Evolutionary conservation across 2,888 invertebrate genomes (phyloP).

Genomic region (Lithosia quadra): DNA sequence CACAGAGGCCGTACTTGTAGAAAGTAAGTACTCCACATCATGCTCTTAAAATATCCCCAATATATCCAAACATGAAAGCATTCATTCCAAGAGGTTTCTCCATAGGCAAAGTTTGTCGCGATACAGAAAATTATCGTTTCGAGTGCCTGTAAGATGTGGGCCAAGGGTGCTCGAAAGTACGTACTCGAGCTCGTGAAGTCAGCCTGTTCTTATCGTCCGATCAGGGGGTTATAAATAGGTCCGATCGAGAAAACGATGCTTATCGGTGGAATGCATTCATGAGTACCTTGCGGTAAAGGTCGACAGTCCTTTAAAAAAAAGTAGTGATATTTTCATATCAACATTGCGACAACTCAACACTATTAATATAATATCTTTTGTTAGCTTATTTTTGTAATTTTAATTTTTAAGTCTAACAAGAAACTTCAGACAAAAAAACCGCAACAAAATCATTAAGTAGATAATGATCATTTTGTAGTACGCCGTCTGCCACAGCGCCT

Average conservation of each 20-base stretch:
- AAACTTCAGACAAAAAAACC: too few relatives aligned
- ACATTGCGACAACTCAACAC: too few relatives aligned
- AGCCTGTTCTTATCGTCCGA: constrained; percentile 52
- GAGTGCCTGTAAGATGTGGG: constrained; percentile 57
- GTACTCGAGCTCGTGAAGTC: constrained; percentile 46
- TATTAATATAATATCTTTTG: too few relatives aligned
- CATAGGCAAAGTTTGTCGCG: constrained; percentile 50
- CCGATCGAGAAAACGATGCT: constrained; percentile 44
- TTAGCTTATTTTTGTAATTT: too few relatives aligned
- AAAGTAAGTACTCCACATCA: constrained; percentile 3
- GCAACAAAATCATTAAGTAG: too few relatives aligned
- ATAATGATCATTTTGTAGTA: too few relatives aligned
- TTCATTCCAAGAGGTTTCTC: constrained; percentile 27
- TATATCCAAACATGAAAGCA: constrained; percentile 21
- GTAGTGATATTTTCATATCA: too few relatives aligned
- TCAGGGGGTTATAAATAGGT: constrained; percentile 49
- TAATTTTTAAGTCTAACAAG: too few relatives aligned
- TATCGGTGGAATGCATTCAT: constrained; percentile 35
- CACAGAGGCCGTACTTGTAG: too few relatives aligned
- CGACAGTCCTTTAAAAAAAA: too few relatives aligned
- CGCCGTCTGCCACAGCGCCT: not conserved
- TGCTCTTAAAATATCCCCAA: constrained; percentile 10
- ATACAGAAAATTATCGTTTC: constrained; percentile 57
- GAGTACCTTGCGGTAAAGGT: not conserved
- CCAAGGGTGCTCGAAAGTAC: constrained; percentile 49